A percentile compares a stretch with the other conserved stretches of the same genome.
These are phyloP conservation scores for Eurytoma adleriae DNA, from an alignment of 2,888 invertebrate genomes.

Conservation along the genomic window DNA sequence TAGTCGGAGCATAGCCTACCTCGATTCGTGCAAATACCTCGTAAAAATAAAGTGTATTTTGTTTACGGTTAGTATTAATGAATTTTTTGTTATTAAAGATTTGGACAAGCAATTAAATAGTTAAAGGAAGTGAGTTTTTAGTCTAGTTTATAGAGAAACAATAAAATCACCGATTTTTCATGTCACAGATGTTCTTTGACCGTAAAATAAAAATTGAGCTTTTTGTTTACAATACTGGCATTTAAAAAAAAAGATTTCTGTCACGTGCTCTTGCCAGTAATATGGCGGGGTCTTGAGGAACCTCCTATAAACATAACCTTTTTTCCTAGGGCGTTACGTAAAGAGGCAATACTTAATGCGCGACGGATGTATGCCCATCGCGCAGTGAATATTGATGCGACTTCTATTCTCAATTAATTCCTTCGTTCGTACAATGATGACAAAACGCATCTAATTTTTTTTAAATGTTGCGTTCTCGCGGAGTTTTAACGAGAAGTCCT, in stretches of 20 bases:
- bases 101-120: too few species aligned
- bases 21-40: too few species aligned
- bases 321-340: conserved; percentile 58
- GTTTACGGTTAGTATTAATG: too few species aligned
- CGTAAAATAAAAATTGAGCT: not conserved
- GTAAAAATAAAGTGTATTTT: too few species aligned
- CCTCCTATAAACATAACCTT: conserved; percentile 40
- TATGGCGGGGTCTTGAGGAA: not conserved
- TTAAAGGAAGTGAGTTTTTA: too few species aligned
- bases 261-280: conserved; percentile 20
- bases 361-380: not conserved
- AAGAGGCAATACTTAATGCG: conserved; percentile 56
- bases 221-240: not conserved
- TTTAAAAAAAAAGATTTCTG: not conserved
- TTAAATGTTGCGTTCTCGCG: not conserved
- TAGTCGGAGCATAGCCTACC: too few species aligned
- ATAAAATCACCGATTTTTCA: too few species aligned
- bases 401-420: conserved; percentile 32
- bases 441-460: not conserved
- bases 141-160: too few species aligned
- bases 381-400: conserved; percentile 29
- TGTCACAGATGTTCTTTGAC: too few species aligned
- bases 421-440: not conserved
- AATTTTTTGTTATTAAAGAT: too few species aligned
- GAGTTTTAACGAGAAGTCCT: not conserved